Evolutionary conservation across 2,113 vertebrate genomes (phyloP), one percentile per base, ranked within the genome.

Genomic region (Pelecanoides urinatrix): DNA sequence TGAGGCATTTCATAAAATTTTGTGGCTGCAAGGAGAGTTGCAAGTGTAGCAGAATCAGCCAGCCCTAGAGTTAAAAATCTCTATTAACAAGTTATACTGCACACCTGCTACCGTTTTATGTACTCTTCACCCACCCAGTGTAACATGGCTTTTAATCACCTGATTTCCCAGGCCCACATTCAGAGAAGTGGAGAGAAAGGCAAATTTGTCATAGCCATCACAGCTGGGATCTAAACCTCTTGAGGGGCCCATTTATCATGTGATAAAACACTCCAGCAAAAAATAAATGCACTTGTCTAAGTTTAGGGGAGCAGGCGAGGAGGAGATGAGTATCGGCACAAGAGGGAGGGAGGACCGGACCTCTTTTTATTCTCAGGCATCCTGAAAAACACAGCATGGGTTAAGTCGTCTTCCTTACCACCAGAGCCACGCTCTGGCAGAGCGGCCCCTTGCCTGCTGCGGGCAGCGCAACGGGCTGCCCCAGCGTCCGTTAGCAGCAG

Each of bases 151-250:
- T 52, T 36, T 66, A 14, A 62, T 36, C 25, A 53, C 26, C 26
- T 0, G 0, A 20, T 65, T 67, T 88, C 71, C 22, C 50, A 66
- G 45, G 27, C 17, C 25, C 15, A 2, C 6, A 1, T 38, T 68
- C 19, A 19, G 23, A 44, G 11, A 77, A 85, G 44, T 2, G 29
- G 16, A 66, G 17, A 71, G 27, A 38, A 73, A 68, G 17, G 12
- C 11, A 30, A 63, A 49, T 20, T 0, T 0, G 26, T 47, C 40
- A 10, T 13, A 45, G 6, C n/a, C 40, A 45, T 36, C 52, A 58
- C n/a, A 55, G 71, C 30, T n/a, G 38, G 11, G n/a, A 65, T 25
- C 6, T n/a, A 23, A 91, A 56, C 3, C 52, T 52, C 78, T 10
- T 50, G 36, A 77, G 16, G 27, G 40, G 18, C 58, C 13, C 15